phyloP scores from a whole-genome alignment of 2,888 invertebrate genomes.

The Saturnia japonica region DNA sequence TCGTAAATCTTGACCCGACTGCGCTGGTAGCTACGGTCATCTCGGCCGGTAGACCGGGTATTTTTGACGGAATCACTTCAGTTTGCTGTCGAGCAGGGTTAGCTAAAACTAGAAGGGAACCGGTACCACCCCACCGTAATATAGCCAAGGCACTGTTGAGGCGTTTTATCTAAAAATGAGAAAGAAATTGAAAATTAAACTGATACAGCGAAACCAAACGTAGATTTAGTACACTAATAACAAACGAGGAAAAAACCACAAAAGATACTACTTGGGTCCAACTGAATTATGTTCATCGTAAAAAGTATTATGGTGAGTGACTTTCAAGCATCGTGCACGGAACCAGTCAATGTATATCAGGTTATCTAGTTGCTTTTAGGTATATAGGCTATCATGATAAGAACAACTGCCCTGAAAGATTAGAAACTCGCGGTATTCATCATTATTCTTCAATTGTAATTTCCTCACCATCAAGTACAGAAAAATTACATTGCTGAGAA shows the following conservation, averaged over 20 bases:
- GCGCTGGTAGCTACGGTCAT: slow-evolving; percentile 68
- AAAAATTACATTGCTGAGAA: no score
- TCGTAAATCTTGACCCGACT: slow-evolving; percentile 57
- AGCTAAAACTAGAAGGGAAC: slow-evolving; percentile 60
- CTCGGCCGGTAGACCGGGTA: slow-evolving; percentile 64
- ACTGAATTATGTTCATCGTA: background rate
- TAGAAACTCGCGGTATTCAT: background rate
- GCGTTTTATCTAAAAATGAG: slow-evolving; percentile 74
- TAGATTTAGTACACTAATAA: background rate
- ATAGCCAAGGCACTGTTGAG: slow-evolving; percentile 71
- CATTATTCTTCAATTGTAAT: background rate
- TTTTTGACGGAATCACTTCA: slow-evolving; percentile 71
- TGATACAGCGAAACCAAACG: no score
- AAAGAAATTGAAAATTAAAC: no score
- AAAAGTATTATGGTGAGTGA: background rate
- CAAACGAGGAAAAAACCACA: background rate
- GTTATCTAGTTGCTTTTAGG: background rate
- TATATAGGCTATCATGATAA: background rate
- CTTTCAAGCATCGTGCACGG: background rate
- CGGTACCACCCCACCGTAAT: slow-evolving; percentile 66
- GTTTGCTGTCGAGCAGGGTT: slow-evolving; percentile 73
- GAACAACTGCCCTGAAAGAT: background rate
- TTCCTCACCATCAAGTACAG: background rate
- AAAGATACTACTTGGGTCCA: background rate
- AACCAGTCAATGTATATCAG: no score